phyloP scores from a whole-genome alignment of 1,140 invertebrate genomes.

The Saxidomus purpurata region DNA sequence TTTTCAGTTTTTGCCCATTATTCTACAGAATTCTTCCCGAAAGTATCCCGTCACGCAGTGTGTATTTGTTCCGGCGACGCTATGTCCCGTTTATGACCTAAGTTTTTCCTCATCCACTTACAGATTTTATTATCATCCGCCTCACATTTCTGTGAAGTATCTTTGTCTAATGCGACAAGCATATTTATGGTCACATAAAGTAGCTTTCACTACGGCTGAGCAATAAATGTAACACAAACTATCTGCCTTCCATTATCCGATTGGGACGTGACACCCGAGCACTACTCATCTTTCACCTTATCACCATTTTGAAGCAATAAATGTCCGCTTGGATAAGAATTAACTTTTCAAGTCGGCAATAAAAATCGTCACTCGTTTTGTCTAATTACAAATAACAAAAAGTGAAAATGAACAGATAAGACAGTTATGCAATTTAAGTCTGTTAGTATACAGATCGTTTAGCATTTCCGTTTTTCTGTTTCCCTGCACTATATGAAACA shows the following conservation, averaged over 20 bases:
- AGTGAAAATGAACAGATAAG: not conserved
- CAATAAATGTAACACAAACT: slow-evolving; percentile 62
- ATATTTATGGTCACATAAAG: slow-evolving; percentile 64
- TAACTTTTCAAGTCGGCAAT: slow-evolving; percentile 45
- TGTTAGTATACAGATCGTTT: not conserved
- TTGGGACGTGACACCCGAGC: slow-evolving; percentile 49
- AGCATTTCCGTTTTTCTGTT: too few species aligned
- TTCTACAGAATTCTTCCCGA: not conserved
- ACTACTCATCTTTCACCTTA: slow-evolving; percentile 54
- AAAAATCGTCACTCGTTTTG: slow-evolving; percentile 42
- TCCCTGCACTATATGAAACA: too few species aligned
- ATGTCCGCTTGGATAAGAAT: slow-evolving; percentile 58
- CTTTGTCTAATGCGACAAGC: slow-evolving; percentile 26
- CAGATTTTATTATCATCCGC: slow-evolving; percentile 25
- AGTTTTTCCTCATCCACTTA: slow-evolving; percentile 6
- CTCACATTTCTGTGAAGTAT: slow-evolving; percentile 23
- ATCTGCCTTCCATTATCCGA: slow-evolving; percentile 54
- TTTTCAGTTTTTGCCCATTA: not conserved
- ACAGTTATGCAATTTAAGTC: not conserved
- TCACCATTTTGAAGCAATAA: slow-evolving; percentile 51
- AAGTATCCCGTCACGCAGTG: not conserved
- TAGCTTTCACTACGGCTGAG: slow-evolving; percentile 45
- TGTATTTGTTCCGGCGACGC: not conserved
- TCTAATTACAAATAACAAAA: slow-evolving; percentile 59
- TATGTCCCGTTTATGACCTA: not conserved